phyloP scores from a whole-genome alignment of 30 jellyfish, hydroid and myxozoan species.

The Catostylus mosaicus region DNA sequence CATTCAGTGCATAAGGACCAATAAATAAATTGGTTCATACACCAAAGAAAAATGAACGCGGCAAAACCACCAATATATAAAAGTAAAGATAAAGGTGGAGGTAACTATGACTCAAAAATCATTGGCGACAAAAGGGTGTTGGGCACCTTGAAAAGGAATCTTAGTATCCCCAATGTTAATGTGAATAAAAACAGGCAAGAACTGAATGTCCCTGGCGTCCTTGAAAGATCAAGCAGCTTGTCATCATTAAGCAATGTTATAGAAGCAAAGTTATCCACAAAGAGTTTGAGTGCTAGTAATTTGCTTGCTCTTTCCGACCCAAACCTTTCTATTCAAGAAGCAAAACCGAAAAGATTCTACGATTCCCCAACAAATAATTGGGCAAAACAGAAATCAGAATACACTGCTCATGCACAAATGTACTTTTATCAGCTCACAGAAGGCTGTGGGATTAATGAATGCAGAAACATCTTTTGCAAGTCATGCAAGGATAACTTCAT shows the following conservation, averaged over 20 bases:
- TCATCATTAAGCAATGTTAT: conserved; percentile 34
- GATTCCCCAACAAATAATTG: conserved; percentile 68
- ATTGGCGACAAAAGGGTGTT: conserved; percentile 18
- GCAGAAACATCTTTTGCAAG: conserved; percentile 76
- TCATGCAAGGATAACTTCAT: conserved; percentile 41
- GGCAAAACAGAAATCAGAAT: conserved; percentile 79
- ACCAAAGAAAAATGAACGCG: conserved; percentile 18
- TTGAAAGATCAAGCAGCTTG: conserved; percentile 54
- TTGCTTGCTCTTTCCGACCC: conserved; percentile 87
- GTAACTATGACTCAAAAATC: conserved; percentile 28
- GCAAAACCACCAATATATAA: conserved; percentile 61
- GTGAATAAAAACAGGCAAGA: conserved; percentile 8
- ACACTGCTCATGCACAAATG: conserved; percentile 83
- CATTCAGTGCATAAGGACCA: too few species aligned
- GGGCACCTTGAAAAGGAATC: conserved; percentile 25
- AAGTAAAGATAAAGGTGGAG: conserved; percentile 18
- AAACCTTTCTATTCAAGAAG: conserved; percentile 80
- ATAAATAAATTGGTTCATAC: too few species aligned
- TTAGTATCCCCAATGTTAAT: conserved; percentile 48
- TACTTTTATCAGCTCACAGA: conserved; percentile 85
- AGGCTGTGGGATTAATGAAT: conserved; percentile 74
- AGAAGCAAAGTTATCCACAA: conserved; percentile 47
- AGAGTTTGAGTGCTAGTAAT: conserved; percentile 90
- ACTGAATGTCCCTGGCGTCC: conserved; percentile 36
- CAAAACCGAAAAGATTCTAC: conserved; percentile 78